Base-by-base conservation (phyloP, 2,888 invertebrate species). In the Diloba caeruleocephala region DNA sequence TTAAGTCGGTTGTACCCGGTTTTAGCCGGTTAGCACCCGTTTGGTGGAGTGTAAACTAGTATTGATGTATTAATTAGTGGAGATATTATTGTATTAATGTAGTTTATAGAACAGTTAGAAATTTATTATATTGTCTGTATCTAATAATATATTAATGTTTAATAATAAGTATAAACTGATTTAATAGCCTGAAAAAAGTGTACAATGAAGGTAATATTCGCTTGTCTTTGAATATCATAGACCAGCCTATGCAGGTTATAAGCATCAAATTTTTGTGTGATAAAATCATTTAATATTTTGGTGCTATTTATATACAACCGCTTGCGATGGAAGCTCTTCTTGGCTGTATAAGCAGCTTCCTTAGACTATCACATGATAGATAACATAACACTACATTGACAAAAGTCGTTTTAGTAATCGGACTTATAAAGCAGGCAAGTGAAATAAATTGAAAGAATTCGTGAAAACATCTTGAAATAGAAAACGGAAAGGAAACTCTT, bases 1-100 rank as follows among this genome's bases (percentile, higher is more conserved):
- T 87, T 83, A 83, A 77, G 78, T 69, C 68, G 71, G 73, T 76
- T 60, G 48, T 52, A 56, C 59, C 56, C 56, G 42, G 64, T 67
- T 65, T 56, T 57, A 66, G 59, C 66, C 52, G 69, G 65, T 62
- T 62, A 63, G 17, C 44, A 32, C 37, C 49, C 42, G 42, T 41
- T 29, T 14, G 45, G 45, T 59, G 67, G 52, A 63, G 65, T 70
- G 69, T 58, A 54, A 69, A 72, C 44, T 55, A 51, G 62, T 62
- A 51, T 55, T 58, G 48, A 51, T 51, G 42, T 38, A 36, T 29
- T 58, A 41, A 53, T 53, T 26, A 41, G 38, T 19, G 17, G n/a
- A 33, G 21, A 44, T 54, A 33, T 53, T 55, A 37, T 25, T 42
- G 14, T 29, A 28, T 32, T 17, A 7, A 15, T 15, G 3, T 31